Conservation (phyloP, 2,113 vertebrate genomes). For the Brachyhypopomus gauderio region DNA sequence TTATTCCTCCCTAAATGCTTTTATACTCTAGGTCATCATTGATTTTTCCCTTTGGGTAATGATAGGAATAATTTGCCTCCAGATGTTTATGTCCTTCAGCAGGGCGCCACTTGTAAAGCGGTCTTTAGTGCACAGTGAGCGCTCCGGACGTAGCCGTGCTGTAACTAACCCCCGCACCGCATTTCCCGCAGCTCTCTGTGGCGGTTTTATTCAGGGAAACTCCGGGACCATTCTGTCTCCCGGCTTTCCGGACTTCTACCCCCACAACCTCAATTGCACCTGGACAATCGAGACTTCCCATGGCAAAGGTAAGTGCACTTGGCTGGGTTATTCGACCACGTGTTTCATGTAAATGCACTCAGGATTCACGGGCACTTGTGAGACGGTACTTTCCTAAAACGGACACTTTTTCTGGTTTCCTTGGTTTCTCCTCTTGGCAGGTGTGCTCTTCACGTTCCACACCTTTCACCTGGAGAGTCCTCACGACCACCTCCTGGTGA, state of each 20-base stretch:
- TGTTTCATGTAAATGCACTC: not conserved
- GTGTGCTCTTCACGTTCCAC: constrained; percentile 96
- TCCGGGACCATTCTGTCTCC: constrained; percentile 93
- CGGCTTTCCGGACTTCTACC: constrained; percentile 97
- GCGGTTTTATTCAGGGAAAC: constrained; percentile 92
- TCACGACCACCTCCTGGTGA: constrained; percentile 92
- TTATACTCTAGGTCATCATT: constrained; percentile 66
- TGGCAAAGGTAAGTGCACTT: constrained; percentile 86
- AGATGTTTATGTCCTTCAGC: constrained; percentile 61
- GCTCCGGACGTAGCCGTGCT: constrained; percentile 10
- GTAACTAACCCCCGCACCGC: not conserved
- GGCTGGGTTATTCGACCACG: not conserved
- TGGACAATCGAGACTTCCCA: constrained; percentile 97
- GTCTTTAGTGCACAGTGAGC: constrained; percentile 57
- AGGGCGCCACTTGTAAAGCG: constrained; percentile 60
- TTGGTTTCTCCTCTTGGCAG: constrained; percentile 62
- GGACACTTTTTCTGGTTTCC: not conserved
- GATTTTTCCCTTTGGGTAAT: constrained; percentile 64
- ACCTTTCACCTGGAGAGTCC: constrained; percentile 97
- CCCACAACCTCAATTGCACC: constrained; percentile 98
- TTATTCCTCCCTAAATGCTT: constrained; percentile 57
- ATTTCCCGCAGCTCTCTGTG: constrained; percentile 84
- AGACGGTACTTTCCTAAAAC: not conserved
- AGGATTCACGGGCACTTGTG: not conserved
- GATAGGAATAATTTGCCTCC: constrained; percentile 57